Conservation (phyloP, 2,113 vertebrate genomes). For the Aplodontia rufa region DNA sequence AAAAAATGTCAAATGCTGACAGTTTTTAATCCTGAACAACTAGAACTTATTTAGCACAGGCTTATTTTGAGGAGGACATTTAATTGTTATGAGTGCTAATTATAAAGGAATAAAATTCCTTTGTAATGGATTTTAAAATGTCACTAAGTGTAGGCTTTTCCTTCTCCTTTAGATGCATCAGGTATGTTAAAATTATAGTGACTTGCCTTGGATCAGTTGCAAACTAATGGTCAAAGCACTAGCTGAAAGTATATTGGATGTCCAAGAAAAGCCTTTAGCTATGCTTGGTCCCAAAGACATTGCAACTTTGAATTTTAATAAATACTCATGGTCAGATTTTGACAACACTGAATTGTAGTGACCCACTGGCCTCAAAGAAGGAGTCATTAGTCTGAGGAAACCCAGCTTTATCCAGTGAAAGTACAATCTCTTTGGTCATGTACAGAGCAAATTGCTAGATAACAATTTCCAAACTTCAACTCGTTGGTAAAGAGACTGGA, state of each 20-base stretch:
- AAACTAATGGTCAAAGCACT: background rate
- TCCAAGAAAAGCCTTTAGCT: background rate
- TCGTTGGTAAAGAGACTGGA: background rate
- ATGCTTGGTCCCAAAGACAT: background rate
- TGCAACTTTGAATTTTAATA: background rate
- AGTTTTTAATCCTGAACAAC: background rate
- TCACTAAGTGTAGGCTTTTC: background rate
- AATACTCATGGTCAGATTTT: background rate
- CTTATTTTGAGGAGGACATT: conserved; percentile 28
- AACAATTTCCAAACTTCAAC: background rate
- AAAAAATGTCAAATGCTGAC: background rate
- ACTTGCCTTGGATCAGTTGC: background rate
- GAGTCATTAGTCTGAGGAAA: background rate
- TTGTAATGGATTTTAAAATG: background rate
- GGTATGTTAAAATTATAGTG: background rate
- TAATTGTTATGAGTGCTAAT: background rate
- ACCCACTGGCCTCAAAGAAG: background rate
- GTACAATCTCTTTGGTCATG: background rate
- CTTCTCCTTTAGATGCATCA: background rate
- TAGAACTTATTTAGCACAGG: background rate
- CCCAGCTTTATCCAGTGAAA: background rate
- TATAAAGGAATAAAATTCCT: conserved; percentile 19
- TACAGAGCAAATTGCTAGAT: background rate
- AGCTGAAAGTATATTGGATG: background rate
- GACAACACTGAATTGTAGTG: background rate